A percentile compares a stretch with the other conserved stretches of the same genome.
phyloP scores from a whole-genome alignment of 2,797 vertebrate species.

The Leontopithecus rosalia region DNA sequence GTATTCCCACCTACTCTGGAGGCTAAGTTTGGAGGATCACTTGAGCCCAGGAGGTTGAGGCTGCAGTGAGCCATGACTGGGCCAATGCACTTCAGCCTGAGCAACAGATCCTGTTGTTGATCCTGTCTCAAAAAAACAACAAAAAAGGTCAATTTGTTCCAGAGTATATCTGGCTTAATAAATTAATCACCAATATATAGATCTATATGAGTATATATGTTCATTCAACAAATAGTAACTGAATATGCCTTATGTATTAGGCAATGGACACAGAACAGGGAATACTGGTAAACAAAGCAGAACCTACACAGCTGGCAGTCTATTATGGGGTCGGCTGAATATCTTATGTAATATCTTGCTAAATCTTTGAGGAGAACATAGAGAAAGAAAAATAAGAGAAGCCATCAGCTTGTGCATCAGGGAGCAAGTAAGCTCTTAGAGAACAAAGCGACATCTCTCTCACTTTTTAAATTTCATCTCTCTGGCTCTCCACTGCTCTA shows the following conservation, averaged over 20 bases:
- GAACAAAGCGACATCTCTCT: not conserved
- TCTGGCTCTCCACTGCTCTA: not conserved
- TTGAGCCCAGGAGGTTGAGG: not conserved
- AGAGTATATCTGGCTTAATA: not conserved
- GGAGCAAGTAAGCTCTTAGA: not conserved
- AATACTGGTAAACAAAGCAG: not conserved
- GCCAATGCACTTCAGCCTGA: not conserved
- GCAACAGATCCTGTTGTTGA: not conserved
- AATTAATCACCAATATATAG: not conserved
- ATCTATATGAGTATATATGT: not conserved
- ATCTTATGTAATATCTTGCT: not conserved
- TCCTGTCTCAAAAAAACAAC: not conserved
- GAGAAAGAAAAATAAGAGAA: not conserved
- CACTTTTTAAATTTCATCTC: constrained; percentile 5
- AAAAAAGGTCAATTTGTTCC: not conserved
- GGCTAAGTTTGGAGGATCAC: not conserved
- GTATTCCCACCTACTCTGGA: not conserved
- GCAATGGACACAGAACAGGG: not conserved
- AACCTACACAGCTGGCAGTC: not conserved
- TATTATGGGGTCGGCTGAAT: not conserved
- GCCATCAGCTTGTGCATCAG: not conserved
- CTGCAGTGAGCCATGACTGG: not conserved
- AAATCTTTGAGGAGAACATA: constrained; percentile 3
- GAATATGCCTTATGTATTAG: not conserved
- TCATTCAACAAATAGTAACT: not conserved